Evolutionary conservation across 2,888 invertebrate species (phyloP).

Genomic region (Eugnorisma glareosa): DNA sequence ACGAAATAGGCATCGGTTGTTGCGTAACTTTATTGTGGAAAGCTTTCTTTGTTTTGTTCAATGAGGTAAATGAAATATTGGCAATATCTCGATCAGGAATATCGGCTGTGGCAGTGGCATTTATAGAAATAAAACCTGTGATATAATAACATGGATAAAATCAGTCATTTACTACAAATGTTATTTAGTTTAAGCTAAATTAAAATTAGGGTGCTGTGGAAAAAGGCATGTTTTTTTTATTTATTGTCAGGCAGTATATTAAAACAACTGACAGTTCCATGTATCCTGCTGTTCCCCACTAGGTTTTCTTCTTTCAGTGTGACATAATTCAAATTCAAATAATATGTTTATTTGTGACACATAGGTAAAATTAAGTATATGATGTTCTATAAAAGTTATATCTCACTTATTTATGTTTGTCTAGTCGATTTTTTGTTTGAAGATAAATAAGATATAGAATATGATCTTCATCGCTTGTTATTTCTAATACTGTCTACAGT

Average conservation of each 20-base stretch:
- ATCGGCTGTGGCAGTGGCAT: not conserved
- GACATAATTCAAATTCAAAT: too few species aligned
- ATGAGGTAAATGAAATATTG: not conserved
- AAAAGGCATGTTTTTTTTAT: not conserved
- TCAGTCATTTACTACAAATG: not conserved
- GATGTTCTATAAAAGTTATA: too few species aligned
- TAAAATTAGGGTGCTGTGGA: not conserved
- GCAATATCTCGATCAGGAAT: not conserved
- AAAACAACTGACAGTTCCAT: too few species aligned
- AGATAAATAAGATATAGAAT: not conserved
- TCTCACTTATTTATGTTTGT: too few species aligned
- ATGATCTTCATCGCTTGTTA: not conserved
- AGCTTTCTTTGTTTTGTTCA: conserved; percentile 1
- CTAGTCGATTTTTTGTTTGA: too few species aligned
- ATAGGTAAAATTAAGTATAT: too few species aligned
- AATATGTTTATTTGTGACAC: too few species aligned
- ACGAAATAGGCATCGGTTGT: conserved; percentile 11
- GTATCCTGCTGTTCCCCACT: too few species aligned
- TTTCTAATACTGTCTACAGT: not conserved
- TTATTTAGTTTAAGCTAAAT: not conserved
- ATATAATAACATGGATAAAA: not conserved
- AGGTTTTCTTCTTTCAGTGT: too few species aligned
- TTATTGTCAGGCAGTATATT: too few species aligned
- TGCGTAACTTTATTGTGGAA: not conserved
- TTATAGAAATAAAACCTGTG: not conserved